Evolutionary conservation across 2,888 invertebrate species (phyloP).

Genomic region (Xylophagus ater): DNA sequence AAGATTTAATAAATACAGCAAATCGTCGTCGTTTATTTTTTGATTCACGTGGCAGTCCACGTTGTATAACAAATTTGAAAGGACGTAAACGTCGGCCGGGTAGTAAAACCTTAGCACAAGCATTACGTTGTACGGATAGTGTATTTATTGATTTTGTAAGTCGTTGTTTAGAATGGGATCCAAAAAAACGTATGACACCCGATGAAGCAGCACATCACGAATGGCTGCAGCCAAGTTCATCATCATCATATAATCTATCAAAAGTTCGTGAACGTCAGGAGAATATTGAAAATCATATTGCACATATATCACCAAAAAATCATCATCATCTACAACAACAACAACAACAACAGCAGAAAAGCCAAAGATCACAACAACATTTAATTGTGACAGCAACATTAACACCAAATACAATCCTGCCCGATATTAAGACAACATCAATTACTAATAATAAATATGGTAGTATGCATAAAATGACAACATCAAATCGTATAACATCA

Average conservation of each 20-base stretch:
- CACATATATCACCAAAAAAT: conserved; percentile 28
- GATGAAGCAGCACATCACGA: conserved; percentile 84
- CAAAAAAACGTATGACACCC: conserved; percentile 80
- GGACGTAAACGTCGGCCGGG: conserved; percentile 83
- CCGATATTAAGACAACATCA: conserved; percentile 35
- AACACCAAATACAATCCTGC: conserved; percentile 29
- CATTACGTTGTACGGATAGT: conserved; percentile 74
- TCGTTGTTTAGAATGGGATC: conserved; percentile 89
- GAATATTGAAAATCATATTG: conserved; percentile 24
- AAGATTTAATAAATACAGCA: conserved; percentile 72
- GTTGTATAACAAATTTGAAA: conserved; percentile 86
- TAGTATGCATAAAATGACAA: conserved; percentile 35
- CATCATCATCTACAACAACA: conserved; percentile 16
- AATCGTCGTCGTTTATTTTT: conserved; percentile 78
- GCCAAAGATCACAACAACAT: conserved; percentile 13
- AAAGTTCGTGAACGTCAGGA: conserved; percentile 21
- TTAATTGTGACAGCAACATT: conserved; percentile 19
- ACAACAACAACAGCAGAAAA: conserved; percentile 9
- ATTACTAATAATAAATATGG: conserved; percentile 33
- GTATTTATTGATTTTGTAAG: conserved; percentile 85
- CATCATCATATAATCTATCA: conserved; percentile 31
- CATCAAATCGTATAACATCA: conserved; percentile 31
- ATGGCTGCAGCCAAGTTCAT: conserved; percentile 57
- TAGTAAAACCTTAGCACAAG: conserved; percentile 68
- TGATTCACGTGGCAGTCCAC: conserved; percentile 78